Evolutionary conservation across 2,797 vertebrate species (phyloP), one percentile per base, ranked within the genome.

Genomic region (Cynopterus sphinx): DNA sequence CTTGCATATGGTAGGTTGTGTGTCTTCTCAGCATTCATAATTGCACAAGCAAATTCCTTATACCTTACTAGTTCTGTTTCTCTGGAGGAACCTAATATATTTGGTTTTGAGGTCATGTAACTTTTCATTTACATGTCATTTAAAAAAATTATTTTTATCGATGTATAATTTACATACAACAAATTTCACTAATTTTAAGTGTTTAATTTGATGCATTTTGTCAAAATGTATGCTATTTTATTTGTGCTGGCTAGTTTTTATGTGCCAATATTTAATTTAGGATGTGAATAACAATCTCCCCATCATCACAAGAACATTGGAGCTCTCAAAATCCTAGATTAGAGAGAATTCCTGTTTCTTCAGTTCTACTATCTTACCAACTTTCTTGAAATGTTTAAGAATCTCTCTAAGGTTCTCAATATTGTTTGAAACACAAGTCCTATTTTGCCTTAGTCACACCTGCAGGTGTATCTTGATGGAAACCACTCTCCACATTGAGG

Each of bases 221-320:
- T 90, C 19, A 89, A 86, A 49, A 87, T 73, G 39, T 41, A 87
- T 61, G 49, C 46, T 39, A 90, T 78, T 87, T 92, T 84, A 90
- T 19, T 83, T 55, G 36, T 84, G 26, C 10, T 87, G 73, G 6
- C 26, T 94, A 53, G 86, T 65, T 95, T 93, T 91, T 49, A 49
- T 49, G 36, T 39, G 6, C 26, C 36, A 67, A 49, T 28, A 84
- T 87, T 91, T 67, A 70, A 87, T 28, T 75, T 61, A 33, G 8
- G 6, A 33, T 83, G 22, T 90, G n/a, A 83, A 87, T 67, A 83
- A 67, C 28, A 39, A 19, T 36, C 26, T 73, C 22, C 19, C 3
- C 2, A 59, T 79, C 36, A 70, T 83, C 16, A 63, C 22, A 57
- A 55, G 31, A 73, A 55, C 15, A 74, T 1, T 61, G 70, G 22